phyloP scores from a whole-genome alignment of 2,888 invertebrate genomes.

The Margaritifera margaritifera region DNA sequence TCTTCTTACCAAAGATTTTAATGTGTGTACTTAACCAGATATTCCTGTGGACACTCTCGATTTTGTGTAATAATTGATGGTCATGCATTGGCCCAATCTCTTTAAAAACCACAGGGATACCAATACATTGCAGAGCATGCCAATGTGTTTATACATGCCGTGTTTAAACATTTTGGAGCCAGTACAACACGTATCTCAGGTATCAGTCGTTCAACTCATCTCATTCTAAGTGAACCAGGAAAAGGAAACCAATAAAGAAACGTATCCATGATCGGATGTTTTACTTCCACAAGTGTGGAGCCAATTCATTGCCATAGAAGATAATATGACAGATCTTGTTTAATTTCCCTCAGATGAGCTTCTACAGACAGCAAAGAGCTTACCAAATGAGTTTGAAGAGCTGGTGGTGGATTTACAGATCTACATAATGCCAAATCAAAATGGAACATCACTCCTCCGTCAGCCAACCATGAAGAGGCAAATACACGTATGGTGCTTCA shows the following conservation, averaged over 20 bases:
- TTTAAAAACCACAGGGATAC: slow-evolving; percentile 19
- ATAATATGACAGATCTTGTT: slow-evolving; percentile 22
- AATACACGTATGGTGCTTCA: slow-evolving; percentile 3
- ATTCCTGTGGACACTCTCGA: too few relatives aligned
- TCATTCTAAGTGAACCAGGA: slow-evolving; percentile 8
- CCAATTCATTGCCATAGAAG: slow-evolving; percentile 18
- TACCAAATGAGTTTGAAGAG: not conserved
- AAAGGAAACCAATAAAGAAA: not conserved
- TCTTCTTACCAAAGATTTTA: too few relatives aligned
- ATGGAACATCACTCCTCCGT: not conserved
- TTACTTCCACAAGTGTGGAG: slow-evolving; percentile 22
- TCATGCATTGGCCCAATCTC: slow-evolving; percentile 20
- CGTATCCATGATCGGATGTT: not conserved
- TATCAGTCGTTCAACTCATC: slow-evolving; percentile 16
- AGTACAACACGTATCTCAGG: slow-evolving; percentile 7
- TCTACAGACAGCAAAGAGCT: not conserved
- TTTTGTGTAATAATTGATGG: slow-evolving; percentile 18
- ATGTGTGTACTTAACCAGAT: too few relatives aligned
- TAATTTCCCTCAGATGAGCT: slow-evolving; percentile 7
- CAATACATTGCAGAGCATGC: slow-evolving; percentile 22
- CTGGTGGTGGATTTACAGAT: slow-evolving; percentile 6
- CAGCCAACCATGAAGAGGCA: not conserved
- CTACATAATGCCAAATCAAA: slow-evolving; percentile 4
- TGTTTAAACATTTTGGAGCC: slow-evolving; percentile 12
- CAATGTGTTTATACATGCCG: slow-evolving; percentile 9